phyloP scores from a whole-genome alignment of 2,113 vertebrate genomes.

The Sylvilagus bachmani region DNA sequence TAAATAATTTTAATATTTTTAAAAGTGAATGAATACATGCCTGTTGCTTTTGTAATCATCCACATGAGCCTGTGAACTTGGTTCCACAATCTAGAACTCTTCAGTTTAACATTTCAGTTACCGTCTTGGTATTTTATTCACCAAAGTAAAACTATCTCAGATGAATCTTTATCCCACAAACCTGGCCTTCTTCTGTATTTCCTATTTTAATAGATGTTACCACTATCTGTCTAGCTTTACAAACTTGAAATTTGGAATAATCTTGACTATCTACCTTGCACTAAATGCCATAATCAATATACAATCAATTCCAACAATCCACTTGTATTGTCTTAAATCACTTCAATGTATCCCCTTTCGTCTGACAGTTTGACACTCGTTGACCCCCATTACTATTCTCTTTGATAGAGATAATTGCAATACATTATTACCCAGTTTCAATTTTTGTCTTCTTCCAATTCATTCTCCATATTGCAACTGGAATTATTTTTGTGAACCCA shows the following conservation, averaged over 20 bases:
- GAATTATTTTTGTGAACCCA: conserved; percentile 15
- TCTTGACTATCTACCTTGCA: not conserved
- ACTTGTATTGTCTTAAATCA: not conserved
- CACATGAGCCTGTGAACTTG: not conserved
- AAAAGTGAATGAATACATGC: not conserved
- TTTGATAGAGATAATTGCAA: not conserved
- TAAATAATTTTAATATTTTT: not conserved
- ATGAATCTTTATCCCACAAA: not conserved
- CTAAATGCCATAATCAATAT: not conserved
- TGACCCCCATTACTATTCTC: not conserved
- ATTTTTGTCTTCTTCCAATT: conserved; percentile 8
- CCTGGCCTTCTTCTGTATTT: not conserved
- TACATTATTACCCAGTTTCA: not conserved
- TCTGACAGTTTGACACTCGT: not conserved
- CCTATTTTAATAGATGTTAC: not conserved
- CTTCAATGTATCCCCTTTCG: not conserved
- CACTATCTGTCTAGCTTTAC: not conserved
- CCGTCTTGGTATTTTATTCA: not conserved
- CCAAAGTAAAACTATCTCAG: conserved; percentile 20
- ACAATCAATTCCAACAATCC: not conserved
- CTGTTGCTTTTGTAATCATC: not conserved
- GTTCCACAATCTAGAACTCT: not conserved
- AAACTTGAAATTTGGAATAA: not conserved
- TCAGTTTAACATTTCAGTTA: conserved; percentile 22
- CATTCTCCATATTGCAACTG: not conserved